phyloP scores from a whole-genome alignment of 2,888 invertebrate genomes.

The Volucella zonaria region DNA sequence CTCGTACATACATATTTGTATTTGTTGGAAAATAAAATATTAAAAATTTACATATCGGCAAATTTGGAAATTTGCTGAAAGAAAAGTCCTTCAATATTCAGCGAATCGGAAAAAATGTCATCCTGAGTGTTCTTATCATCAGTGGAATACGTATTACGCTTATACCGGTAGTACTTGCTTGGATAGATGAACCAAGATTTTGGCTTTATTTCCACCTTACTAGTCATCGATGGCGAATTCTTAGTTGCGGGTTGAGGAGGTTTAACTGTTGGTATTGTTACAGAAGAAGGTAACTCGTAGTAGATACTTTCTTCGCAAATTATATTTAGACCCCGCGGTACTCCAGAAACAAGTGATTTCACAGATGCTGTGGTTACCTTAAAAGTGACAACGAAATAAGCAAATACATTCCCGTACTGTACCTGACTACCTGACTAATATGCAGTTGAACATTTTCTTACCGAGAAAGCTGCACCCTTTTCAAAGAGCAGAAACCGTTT shows the following conservation, averaged over 20 bases:
- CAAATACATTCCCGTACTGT: not conserved
- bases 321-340: slow-evolving; percentile 78
- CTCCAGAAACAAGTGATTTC: slow-evolving; percentile 77
- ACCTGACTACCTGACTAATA: slow-evolving; percentile 7
- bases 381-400: slow-evolving; percentile 57
- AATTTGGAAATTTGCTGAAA: slow-evolving; percentile 42
- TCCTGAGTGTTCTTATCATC: not conserved
- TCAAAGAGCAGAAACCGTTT: slow-evolving; percentile 80
- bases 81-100: slow-evolving; percentile 22
- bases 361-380: slow-evolving; percentile 75
- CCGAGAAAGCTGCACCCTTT: slow-evolving; percentile 77
- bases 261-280: slow-evolving; percentile 29
- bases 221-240: slow-evolving; percentile 13
- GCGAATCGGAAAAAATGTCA: not conserved
- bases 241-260: slow-evolving; percentile 15
- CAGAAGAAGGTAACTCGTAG: slow-evolving; percentile 78
- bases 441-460: slow-evolving; percentile 60
- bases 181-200: not conserved
- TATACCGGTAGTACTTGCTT: not conserved
- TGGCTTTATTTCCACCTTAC: not conserved
- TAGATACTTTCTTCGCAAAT: slow-evolving; percentile 77
- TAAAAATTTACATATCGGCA: slow-evolving; percentile 19
- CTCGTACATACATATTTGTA: not conserved
- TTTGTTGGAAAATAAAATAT: not conserved
- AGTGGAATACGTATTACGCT: slow-evolving; percentile 1